Conservation (phyloP, 2,113 vertebrate species). For the Scolopax mira region DNA sequence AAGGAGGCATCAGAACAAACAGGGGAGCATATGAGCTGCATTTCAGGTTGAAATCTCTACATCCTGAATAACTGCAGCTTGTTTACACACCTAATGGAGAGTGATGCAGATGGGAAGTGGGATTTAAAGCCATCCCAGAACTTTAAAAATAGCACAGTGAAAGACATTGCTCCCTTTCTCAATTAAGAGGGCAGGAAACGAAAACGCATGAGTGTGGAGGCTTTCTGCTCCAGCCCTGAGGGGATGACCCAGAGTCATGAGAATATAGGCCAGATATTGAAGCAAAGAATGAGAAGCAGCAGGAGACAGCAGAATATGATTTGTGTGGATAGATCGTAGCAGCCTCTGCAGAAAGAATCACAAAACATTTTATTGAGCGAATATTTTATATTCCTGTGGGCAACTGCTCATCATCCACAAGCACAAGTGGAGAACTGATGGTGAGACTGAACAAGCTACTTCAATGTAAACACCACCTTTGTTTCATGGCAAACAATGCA, state of each 20-base stretch:
- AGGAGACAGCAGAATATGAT: slow-evolving; percentile 4
- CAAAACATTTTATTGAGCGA: neutral
- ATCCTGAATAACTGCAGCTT: neutral
- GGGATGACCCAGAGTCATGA: slow-evolving; percentile 40
- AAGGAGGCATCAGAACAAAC: neutral
- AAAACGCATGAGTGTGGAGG: neutral
- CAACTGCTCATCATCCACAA: neutral
- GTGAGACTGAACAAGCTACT: neutral
- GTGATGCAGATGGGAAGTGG: neutral
- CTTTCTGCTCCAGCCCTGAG: slow-evolving; percentile 13
- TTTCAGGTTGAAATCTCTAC: neutral
- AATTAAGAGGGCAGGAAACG: neutral
- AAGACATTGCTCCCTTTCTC: neutral
- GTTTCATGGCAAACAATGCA: neutral
- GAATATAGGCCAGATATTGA: slow-evolving; percentile 49
- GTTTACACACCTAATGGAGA: neutral
- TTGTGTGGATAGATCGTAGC: neutral
- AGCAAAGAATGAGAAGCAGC: slow-evolving; percentile 25
- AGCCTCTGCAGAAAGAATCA: neutral
- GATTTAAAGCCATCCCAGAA: slow-evolving; percentile 2
- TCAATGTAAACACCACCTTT: neutral
- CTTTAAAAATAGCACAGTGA: slow-evolving; percentile 28
- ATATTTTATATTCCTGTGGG: neutral
- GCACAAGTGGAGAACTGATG: neutral
- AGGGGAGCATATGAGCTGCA: slow-evolving; percentile 20